Base-by-base conservation (phyloP, 2,797 vertebrate genomes). In the Notolepis coatsorum region DNA sequence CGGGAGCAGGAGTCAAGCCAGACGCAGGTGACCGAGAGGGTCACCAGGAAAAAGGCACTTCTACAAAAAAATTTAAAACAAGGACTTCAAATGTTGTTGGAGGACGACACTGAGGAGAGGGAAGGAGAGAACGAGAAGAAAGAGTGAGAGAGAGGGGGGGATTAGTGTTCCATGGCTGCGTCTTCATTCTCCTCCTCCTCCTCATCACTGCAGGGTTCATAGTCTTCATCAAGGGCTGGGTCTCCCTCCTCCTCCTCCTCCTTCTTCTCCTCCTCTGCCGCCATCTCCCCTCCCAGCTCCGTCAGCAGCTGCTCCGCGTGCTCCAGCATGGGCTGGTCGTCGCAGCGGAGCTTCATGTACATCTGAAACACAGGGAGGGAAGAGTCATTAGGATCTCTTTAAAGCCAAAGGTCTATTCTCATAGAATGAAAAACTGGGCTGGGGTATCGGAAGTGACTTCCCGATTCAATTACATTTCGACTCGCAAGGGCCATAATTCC, bases 231-330 rank as follows among this genome's bases (percentile, higher is more conserved):
- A 45, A 87, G 10, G 1, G 28, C 43, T 0, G 79, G 70, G 3
- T 85, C 83, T 21, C 25, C 82, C 42, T 88, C 87, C 9, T 80
- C 89, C 33, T 47, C 86, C 10, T 53, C 68, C n/a, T 68, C 75
- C 18, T 27, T 38, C n/a, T n/a, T n/a, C n/a, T n/a, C n/a, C n/a
- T n/a, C n/a, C n/a, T n/a, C n/a, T n/a, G n/a, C n/a, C n/a, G n/a
- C n/a, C 20, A 82, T 37, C 10, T 89, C 91, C 38, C 88, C 91
- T 55, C 91, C 92, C 47, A 94, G 84, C 55, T 94, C 91, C 0
- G 61, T 75, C 1, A 95, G 79, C 49, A 94, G 89, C 78, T 93
- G 92, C 61, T 93, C 90, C 10, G 84, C 74, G 7, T 94, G 93
- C 65, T 93, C 90, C 77, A 88, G 65, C 80, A 94, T 65, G 1